These are phyloP conservation scores for Drosophila eugracilis DNA, from an alignment of 1,140 invertebrate genomes.

Conservation along the genomic window DNA sequence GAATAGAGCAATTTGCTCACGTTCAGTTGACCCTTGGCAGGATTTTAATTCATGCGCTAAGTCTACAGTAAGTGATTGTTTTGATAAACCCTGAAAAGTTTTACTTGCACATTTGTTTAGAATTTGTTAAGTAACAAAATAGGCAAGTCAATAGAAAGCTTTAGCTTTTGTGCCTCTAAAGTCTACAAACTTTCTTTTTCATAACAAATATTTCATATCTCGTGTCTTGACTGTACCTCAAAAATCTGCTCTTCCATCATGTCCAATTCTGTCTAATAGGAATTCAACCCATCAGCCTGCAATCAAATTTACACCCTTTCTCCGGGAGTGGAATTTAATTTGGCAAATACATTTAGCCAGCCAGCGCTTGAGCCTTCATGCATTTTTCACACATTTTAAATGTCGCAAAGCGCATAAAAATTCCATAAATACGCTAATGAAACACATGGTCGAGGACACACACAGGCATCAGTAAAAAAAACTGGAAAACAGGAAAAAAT, in stretches of 20 bases:
- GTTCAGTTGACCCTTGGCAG: background rate
- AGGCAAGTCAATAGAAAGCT: too few relatives aligned
- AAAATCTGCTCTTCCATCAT: constrained; percentile 4
- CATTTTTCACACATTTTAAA: constrained; percentile 66
- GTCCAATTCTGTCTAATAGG: constrained; percentile 27
- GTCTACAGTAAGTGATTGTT: background rate
- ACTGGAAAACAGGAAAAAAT: background rate
- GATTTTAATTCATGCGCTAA: background rate
- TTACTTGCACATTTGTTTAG: too few relatives aligned
- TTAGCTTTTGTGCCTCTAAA: too few relatives aligned
- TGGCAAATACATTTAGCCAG: constrained; percentile 49
- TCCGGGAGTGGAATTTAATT: constrained; percentile 52
- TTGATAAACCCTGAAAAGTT: background rate
- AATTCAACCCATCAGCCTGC: constrained; percentile 24
- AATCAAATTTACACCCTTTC: constrained; percentile 45
- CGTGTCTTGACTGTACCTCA: background rate
- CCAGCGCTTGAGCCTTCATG: constrained; percentile 30
- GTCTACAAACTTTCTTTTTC: too few relatives aligned
- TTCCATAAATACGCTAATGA: constrained; percentile 80
- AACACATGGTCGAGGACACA: constrained; percentile 57
- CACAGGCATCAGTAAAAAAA: constrained; percentile 9
- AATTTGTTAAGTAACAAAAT: too few relatives aligned
- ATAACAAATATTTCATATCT: background rate
- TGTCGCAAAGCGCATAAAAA: constrained; percentile 64
- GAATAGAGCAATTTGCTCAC: background rate